Percentiles rank a stretch among this genome's conserved stretches.
Conservation (phyloP, 2,888 invertebrate genomes). For the Pterobdella sp. region DNA sequence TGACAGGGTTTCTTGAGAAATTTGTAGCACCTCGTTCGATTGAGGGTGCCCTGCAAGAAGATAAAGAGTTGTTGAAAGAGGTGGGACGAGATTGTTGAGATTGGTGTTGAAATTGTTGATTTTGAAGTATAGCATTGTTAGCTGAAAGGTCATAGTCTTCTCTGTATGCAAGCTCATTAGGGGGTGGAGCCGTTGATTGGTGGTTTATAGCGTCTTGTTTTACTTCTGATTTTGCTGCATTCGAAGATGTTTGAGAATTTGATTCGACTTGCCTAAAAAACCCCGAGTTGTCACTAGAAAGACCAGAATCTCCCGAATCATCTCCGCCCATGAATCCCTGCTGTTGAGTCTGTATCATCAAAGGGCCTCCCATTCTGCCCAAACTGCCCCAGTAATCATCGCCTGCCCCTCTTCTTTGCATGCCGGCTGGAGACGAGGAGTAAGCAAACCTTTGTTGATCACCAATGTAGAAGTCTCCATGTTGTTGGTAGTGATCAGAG, state of each 20-base stretch:
- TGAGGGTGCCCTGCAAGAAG: conserved; percentile 25
- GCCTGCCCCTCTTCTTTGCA: conserved; percentile 21
- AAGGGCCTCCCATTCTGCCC: conserved; percentile 18
- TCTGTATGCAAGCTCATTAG: conserved; percentile 15
- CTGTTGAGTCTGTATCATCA: conserved; percentile 28
- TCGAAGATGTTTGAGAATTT: conserved; percentile 13
- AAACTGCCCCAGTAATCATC: conserved; percentile 28
- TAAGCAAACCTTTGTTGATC: conserved; percentile 26
- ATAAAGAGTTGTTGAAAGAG: conserved; percentile 23
- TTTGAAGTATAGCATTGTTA: conserved; percentile 22
- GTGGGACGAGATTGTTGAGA: conserved; percentile 36
- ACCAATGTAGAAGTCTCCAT: conserved; percentile 27
- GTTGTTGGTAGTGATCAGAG: conserved; percentile 26
- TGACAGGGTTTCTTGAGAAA: conserved; percentile 13
- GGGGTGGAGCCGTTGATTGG: neutral
- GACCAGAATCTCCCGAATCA: conserved; percentile 32
- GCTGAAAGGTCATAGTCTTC: conserved; percentile 24
- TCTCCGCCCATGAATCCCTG: conserved; percentile 30
- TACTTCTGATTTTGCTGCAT: conserved; percentile 12
- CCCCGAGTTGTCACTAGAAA: conserved; percentile 32
- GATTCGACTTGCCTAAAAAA: conserved; percentile 30
- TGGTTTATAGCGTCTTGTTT: neutral
- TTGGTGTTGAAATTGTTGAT: neutral
- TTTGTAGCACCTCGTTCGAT: conserved; percentile 22
- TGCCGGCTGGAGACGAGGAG: conserved; percentile 21